Percentiles rank a stretch among this genome's conserved stretches.
Evolutionary conservation across 2,797 vertebrate species (phyloP).

Genomic region (Falco concolor): DNA sequence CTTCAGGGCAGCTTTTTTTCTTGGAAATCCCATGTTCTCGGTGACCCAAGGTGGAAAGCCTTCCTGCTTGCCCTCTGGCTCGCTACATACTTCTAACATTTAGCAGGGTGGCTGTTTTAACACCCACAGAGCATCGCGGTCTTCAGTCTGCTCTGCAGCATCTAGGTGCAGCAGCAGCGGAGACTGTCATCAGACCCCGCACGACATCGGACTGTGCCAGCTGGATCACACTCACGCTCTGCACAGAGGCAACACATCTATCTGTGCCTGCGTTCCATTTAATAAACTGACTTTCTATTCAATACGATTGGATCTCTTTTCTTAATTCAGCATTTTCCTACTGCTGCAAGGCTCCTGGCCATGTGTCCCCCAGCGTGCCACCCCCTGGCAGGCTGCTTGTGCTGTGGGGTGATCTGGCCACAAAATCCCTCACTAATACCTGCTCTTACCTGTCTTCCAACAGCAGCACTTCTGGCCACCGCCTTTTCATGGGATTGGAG

Average conservation of each 20-base stretch:
- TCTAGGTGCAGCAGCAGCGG: background rate
- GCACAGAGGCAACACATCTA: background rate
- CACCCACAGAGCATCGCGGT: accelerated
- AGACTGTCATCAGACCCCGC: background rate
- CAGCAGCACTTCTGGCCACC: background rate
- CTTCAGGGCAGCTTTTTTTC: background rate
- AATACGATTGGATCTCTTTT: background rate
- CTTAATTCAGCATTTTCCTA: background rate
- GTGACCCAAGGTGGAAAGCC: background rate
- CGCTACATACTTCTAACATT: accelerated
- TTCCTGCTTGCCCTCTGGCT: accelerated
- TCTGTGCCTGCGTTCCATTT: accelerated
- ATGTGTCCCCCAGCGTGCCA: accelerated
- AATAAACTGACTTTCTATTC: background rate
- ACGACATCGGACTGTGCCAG: background rate
- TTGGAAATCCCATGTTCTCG: accelerated
- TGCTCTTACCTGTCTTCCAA: background rate
- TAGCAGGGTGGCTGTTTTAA: background rate
- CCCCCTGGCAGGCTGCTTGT: background rate
- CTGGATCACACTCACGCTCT: background rate
- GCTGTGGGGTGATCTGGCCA: background rate
- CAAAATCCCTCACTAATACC: background rate
- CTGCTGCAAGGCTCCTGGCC: background rate
- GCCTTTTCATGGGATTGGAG: background rate
- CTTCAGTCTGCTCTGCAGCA: background rate